Conservation (phyloP, 2,888 invertebrate species). For the Eucera pruinosa region DNA sequence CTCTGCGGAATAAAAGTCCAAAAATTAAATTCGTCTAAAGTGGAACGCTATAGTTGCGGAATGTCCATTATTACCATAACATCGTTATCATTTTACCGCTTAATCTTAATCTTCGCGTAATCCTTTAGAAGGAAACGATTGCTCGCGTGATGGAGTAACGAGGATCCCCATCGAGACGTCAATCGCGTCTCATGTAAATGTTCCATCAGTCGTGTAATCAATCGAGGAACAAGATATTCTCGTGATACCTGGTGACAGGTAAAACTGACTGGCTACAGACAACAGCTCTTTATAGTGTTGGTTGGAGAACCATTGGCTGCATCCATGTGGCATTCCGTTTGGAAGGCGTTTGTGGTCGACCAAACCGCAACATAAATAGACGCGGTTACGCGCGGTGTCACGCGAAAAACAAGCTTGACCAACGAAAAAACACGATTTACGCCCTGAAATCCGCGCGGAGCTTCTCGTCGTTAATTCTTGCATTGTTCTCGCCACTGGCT, state of each 20-base stretch:
- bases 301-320: conserved; percentile 53
- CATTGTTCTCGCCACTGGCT: conserved; percentile 21
- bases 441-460: neutral
- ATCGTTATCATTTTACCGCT: too few relatives aligned
- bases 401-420: conserved; percentile 57
- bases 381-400: conserved; percentile 52
- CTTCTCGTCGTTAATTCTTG: conserved; percentile 24
- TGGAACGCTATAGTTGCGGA: too few relatives aligned
- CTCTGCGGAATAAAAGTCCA: too few relatives aligned
- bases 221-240: conserved; percentile 45
- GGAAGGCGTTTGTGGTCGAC: conserved; percentile 55
- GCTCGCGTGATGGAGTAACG: conserved; percentile 41
- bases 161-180: conserved; percentile 31
- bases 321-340: conserved; percentile 29
- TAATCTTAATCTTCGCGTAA: too few relatives aligned
- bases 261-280: conserved; percentile 52
- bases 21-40: too few relatives aligned
- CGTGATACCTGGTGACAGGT: conserved; percentile 40
- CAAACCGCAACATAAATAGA: conserved; percentile 71
- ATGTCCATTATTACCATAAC: too few relatives aligned
- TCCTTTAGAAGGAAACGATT: too few relatives aligned
- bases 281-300: conserved; percentile 54
- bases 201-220: conserved; percentile 54
- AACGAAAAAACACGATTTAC: conserved; percentile 16
- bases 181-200: conserved; percentile 43